phyloP scores from a whole-genome alignment of 2,113 vertebrate species.

The Chaenogobius annularis region DNA sequence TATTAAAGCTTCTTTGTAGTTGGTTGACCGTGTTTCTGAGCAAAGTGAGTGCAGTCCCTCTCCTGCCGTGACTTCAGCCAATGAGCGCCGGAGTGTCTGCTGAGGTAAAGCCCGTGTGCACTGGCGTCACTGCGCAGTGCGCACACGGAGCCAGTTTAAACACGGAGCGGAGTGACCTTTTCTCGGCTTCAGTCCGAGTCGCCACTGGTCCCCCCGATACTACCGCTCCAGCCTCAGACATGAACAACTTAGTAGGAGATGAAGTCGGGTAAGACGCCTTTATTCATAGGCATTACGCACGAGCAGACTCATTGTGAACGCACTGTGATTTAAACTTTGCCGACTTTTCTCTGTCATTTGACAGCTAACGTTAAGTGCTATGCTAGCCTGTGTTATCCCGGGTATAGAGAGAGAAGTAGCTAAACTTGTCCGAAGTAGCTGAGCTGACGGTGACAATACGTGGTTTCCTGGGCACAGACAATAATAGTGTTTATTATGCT shows the following conservation, averaged over 20 bases:
- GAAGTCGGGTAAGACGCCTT: slow-evolving; percentile 88
- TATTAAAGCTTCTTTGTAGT: not conserved
- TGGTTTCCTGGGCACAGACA: not conserved
- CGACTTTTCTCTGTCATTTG: slow-evolving; percentile 46
- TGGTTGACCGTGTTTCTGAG: slow-evolving; percentile 7
- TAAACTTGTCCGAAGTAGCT: slow-evolving; percentile 32
- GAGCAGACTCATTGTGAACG: not conserved
- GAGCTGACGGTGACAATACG: not conserved
- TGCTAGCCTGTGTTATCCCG: slow-evolving; percentile 54
- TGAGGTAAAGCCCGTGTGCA: slow-evolving; percentile 36
- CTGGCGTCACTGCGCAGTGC: slow-evolving; percentile 85
- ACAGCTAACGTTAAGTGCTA: slow-evolving; percentile 59
- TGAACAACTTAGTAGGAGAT: slow-evolving; percentile 93
- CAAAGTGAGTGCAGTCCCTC: not conserved
- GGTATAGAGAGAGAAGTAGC: slow-evolving; percentile 53
- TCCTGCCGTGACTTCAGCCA: not conserved
- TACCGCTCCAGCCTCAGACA: slow-evolving; percentile 77
- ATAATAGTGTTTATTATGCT: not conserved
- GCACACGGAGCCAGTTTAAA: slow-evolving; percentile 87
- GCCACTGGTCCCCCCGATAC: slow-evolving; percentile 58
- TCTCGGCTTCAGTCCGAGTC: slow-evolving; percentile 75
- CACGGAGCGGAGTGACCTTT: slow-evolving; percentile 85
- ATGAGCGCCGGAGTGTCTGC: not conserved
- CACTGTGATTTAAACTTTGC: slow-evolving; percentile 16
- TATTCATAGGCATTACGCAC: not conserved